Conservation (phyloP, 1,140 invertebrate species). For the Halesus radiatus region DNA sequence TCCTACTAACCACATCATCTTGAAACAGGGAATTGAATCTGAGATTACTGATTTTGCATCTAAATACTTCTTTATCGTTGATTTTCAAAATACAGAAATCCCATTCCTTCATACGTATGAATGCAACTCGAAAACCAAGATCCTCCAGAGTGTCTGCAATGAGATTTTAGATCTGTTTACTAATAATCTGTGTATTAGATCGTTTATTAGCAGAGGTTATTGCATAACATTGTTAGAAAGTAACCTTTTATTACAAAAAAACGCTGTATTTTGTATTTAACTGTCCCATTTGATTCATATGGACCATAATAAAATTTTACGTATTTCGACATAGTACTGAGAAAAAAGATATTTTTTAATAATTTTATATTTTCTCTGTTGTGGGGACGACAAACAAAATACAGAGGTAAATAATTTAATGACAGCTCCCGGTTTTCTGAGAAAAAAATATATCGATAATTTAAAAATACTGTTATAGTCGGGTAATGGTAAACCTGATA, state of each 20-base stretch:
- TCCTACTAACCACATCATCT: conserved; percentile 28
- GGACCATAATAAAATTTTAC: conserved; percentile 36
- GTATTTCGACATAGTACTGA: conserved; percentile 19
- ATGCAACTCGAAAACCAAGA: conserved; percentile 17
- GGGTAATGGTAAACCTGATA: too few relatives aligned
- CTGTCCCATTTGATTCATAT: conserved; percentile 16
- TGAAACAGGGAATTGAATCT: conserved; percentile 18
- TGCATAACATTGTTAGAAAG: neutral
- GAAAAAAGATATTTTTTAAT: too few relatives aligned
- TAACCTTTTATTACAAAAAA: conserved; percentile 27
- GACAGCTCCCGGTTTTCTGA: too few relatives aligned
- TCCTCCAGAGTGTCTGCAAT: conserved; percentile 13
- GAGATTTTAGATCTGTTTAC: neutral
- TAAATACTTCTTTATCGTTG: conserved; percentile 35
- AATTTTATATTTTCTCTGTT: too few relatives aligned
- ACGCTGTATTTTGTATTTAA: conserved; percentile 33
- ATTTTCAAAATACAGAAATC: conserved; percentile 22
- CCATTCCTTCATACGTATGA: conserved; percentile 30
- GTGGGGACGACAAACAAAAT: too few relatives aligned
- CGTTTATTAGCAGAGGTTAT: neutral
- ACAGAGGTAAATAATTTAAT: too few relatives aligned
- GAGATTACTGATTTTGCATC: conserved; percentile 25
- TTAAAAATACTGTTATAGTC: too few relatives aligned
- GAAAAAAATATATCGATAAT: too few relatives aligned
- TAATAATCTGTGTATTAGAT: neutral